Base-by-base conservation (phyloP, 2,888 invertebrate species). In the Punctoribates punctum region DNA sequence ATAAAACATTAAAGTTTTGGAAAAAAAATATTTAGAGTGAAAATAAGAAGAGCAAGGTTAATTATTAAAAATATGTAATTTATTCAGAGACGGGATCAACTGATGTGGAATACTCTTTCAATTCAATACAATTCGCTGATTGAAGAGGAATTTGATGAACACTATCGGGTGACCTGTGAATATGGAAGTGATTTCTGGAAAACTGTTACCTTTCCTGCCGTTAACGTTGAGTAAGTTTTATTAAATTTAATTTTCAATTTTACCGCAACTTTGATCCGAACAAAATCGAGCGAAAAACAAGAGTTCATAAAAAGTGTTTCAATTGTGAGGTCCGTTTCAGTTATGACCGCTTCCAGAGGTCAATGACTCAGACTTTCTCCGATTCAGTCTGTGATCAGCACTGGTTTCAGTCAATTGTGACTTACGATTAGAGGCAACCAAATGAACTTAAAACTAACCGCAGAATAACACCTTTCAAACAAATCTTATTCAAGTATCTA, bases 161-260 rank as follows among this genome's bases (percentile, higher is more conserved):
- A 95, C 83, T 95, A 94, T 84, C 94, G 95, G 86, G 94, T 95
- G 73, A 95, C 94, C 62, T 95, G 95, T 85, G 95, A 95, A 85
- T 95, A 95, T 82, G 95, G 95, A 77, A 95, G 95, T 83, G 95
- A 95, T 85, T 95, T 94, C 85, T 94, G 95, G 94, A 95, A 95
- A 85, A 95, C 95, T 0, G 94, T 95, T 54, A 94, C 95, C 0
- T 95, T 95, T 85, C 95, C 95, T 0, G 94, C 95, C 84, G 86
- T 95, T 76, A 94, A 95, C 83, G 94, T 95, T 76, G 94, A 95
- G 95, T 95, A 85, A 90, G 93, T 89, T 48, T 42, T 70, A 51
- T 57, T 51, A n/a, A 51, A 51, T 23, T 54, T 23, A 23, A 57
- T 23, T 23, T 23, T 57, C 20, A 29, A n/a, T 65, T 51, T 42